phyloP scores from a whole-genome alignment of 2,797 vertebrate species.

The Falco naumanni region DNA sequence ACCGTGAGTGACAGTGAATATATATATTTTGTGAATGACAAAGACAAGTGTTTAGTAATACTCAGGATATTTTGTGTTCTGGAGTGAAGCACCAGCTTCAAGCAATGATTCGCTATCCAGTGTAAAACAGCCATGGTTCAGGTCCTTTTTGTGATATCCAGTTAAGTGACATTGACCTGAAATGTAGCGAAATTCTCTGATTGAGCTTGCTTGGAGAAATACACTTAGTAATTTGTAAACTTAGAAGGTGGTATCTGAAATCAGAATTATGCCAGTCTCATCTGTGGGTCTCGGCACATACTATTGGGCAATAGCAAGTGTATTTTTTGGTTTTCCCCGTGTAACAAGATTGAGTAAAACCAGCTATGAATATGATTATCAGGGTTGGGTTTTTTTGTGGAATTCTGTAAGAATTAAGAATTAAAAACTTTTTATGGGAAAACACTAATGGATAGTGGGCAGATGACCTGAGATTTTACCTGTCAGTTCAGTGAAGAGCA shows the following conservation, averaged over 20 bases:
- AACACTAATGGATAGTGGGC: neutral
- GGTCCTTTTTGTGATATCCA: neutral
- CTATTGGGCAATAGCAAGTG: neutral
- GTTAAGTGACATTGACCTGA: conserved; percentile 10
- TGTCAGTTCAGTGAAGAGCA: neutral
- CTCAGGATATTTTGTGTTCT: neutral
- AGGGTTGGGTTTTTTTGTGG: accelerated
- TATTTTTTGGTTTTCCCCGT: neutral
- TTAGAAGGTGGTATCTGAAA: neutral
- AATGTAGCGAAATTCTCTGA: neutral
- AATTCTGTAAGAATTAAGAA: neutral
- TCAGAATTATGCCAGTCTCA: neutral
- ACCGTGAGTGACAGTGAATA: neutral
- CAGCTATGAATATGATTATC: neutral
- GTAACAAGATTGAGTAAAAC: neutral
- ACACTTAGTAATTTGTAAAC: neutral
- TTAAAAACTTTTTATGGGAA: neutral
- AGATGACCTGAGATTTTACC: neutral
- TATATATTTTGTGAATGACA: neutral
- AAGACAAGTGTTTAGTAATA: neutral
- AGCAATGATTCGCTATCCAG: neutral
- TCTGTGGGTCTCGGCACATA: neutral
- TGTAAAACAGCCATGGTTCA: neutral
- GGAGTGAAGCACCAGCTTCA: neutral
- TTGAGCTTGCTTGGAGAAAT: conserved; percentile 9